Evolutionary conservation across 37 sponge, comb jelly and placozoan genomes (phyloP), one percentile per base, ranked within the genome.

Genomic region (Lycopodina hypogea): DNA sequence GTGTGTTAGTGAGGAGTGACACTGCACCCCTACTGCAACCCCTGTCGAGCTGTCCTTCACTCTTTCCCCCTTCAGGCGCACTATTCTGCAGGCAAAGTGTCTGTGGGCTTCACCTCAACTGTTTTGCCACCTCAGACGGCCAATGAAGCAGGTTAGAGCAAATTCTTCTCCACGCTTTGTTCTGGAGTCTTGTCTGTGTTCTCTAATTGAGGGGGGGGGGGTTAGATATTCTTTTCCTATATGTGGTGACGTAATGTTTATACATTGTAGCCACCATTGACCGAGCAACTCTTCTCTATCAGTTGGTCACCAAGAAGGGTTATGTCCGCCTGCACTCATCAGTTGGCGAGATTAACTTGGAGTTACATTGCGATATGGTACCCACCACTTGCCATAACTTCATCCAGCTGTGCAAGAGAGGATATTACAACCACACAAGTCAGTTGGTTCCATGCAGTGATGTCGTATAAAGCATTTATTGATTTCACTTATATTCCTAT

Each of bases 371-470:
- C 68, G 98, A 94, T 32, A 66, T 80, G 72, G 94, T 90, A 1
- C 90, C 95, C 0, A 76, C 67, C 26, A 87, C 98, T 9, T 94
- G 95, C 72, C 90, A 94, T 32, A 97, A 97, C 76, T 97, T 97
- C 69, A 42, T 97, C 45, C 57, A 52, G 12, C 79, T 89, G 18
- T 92, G 94, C 68, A 84, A 88, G 37, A 26, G 42, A n/a, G 91
- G 91, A 17, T 94, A 92, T 77, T 97, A 97, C 74, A 83, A 93
- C 76, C 77, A 84, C 22, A 93, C 97, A 58, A 67, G 93, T 93
- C 51, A 53, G 69, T n/a, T 21, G n/a, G n/a, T n/a, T n/a, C n/a
- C n/a, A n/a, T n/a, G n/a, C n/a, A n/a, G n/a, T n/a, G n/a, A n/a
- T n/a, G n/a, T 1, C 19, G 12, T 34, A 28, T 40, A 1, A 24